phyloP scores from a whole-genome alignment of 1,140 invertebrate genomes.

The Euwallacea similis region DNA sequence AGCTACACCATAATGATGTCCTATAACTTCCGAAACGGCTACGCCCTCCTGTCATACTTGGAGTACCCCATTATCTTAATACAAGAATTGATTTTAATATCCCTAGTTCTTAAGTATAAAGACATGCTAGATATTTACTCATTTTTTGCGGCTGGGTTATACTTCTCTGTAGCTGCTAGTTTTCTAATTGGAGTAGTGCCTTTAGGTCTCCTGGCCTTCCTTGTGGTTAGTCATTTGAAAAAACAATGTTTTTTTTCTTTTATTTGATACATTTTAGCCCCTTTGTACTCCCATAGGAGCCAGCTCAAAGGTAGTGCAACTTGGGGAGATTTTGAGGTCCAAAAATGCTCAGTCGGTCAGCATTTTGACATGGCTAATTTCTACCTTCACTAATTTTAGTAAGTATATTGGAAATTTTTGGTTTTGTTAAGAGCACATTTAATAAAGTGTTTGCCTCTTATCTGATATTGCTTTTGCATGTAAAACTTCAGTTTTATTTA shows the following conservation, averaged over 20 bases:
- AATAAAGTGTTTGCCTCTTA: conserved; percentile 10
- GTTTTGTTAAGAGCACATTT: neutral
- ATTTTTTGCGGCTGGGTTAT: conserved; percentile 53
- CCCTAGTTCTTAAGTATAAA: conserved; percentile 65
- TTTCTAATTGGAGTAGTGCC: conserved; percentile 61
- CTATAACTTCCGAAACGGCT: conserved; percentile 70
- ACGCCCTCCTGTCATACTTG: conserved; percentile 69
- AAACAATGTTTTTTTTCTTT: neutral
- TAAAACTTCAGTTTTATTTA: neutral
- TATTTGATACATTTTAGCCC: conserved; percentile 57
- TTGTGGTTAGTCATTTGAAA: conserved; percentile 63
- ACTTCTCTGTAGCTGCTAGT: conserved; percentile 55
- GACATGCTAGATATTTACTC: conserved; percentile 55
- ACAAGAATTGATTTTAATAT: conserved; percentile 69
- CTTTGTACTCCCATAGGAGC: conserved; percentile 70
- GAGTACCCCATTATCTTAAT: conserved; percentile 72
- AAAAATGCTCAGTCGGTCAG: conserved; percentile 68
- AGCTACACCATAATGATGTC: conserved; percentile 71
- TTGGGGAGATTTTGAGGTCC: conserved; percentile 63
- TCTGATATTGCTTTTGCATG: neutral
- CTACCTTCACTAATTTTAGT: conserved; percentile 68
- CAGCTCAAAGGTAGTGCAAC: conserved; percentile 69
- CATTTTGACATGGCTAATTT: conserved; percentile 69
- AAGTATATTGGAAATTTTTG: conserved; percentile 52
- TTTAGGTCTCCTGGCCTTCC: conserved; percentile 58